Base-by-base conservation (phyloP, 1,140 invertebrate genomes). In the Acyrthosiphon pisum region DNA sequence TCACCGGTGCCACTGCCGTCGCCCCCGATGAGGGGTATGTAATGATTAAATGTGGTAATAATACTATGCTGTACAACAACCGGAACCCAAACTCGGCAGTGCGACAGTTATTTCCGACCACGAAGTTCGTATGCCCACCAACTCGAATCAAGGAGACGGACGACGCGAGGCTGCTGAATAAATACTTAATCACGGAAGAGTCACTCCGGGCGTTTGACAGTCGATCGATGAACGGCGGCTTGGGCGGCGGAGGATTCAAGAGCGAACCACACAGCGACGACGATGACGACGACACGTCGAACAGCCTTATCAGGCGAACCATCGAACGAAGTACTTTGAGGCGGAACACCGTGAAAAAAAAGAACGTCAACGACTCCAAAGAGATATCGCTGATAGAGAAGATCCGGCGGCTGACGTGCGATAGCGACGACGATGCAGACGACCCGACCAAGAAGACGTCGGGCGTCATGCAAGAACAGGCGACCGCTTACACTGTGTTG, bases 401-500 rank as follows among this genome's bases (percentile, higher is more conserved):
- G 87, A 98, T 98, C 93, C 96, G 97, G 83, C 96, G 97, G 94
- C 95, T 98, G 35, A 98, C 97, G 1, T 98, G 97, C 94, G 97
- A 97, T 94, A 97, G 98, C 86, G 97, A 97, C 92, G 97, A 97
- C 14, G 96, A 97, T 9, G 94, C 94, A 6, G 94, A 94, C 56
- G 94, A 94, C 76, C 93, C 46, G 22, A 56, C 94, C 26, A 93
- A 94, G 20, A 87, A 91, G 50, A 6, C 23, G 22, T 26, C 93
- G 91, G 83, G 88, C 60, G 8, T 94, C 94, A 6, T 26, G 37
- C 87, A 95, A 95, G 20, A 95, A 94, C 76, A 94, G 94, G 37
- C 56, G 56, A 41, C 81, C 86, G 50, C 41, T 14, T 48, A 48
- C 53, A 68, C 60, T 48, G 37, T 81, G 6, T 35, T 89, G 30